Evolutionary conservation across 2,797 vertebrate genomes (phyloP), one percentile per base, ranked within the genome.

Genomic region (Urocyon cinereoargenteus): DNA sequence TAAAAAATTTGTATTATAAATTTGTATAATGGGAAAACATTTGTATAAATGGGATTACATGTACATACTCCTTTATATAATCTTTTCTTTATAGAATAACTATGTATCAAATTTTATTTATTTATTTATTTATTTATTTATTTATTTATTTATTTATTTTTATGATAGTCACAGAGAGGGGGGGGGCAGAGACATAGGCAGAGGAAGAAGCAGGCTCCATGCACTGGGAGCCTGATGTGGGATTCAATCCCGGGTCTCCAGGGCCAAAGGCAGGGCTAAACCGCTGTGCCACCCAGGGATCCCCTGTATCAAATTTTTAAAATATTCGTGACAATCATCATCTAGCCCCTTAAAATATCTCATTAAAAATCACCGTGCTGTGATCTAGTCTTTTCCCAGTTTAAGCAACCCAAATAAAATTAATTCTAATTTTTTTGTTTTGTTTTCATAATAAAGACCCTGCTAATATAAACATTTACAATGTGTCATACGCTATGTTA

Each of bases 321-420:
- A 91, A n/a, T 84, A 86, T 93, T 66, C 90, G 18, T 79, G 16
- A 93, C 24, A 89, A 62, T 93, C 79, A 66, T 64, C 55, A n/a
- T 84, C 14, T 22, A 90, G 13, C n/a, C 6, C 28, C 31, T 66
- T 82, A 55, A 95, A 90, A 8, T 36, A 15, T 59, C 36, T 68
- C 31, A 86, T 88, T 90, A 70, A 78, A 96, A 88, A 57, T 21
- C 16, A 78, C 16, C 87, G 2, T 86, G 24, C 16, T 61, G 13
- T 64, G 45, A 84, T 36, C 21, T 66, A 62, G 40, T 2, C 5
- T 92, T 96, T 87, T 92, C 77, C 53, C 14, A 72, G 26, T 66
- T 89, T 91, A 87, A 92, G 36, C 57, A 31, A 34, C 55, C 61
- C 86, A 6, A 49, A 92, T 70, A 81, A 94, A 75, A 61, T 91